Base-by-base conservation (phyloP, 2,888 invertebrate species). In the Agriopis aurantiaria region DNA sequence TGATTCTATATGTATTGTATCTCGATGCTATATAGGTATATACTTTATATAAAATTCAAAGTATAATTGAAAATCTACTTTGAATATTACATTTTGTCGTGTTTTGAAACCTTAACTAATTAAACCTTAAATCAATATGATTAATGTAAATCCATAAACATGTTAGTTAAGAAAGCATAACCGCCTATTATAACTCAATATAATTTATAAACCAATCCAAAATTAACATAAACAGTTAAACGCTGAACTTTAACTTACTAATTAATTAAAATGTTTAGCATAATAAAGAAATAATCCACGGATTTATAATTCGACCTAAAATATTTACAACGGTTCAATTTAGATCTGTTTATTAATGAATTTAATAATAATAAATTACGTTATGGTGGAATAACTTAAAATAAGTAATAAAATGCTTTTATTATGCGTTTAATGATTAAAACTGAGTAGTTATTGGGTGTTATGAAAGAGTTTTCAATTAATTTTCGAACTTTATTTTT, bases 221-320 rank as follows among this genome's bases (percentile, higher is more conserved):
- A 57, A 69, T 69, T 62, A 57, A n/a, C 69, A 69, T 69, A 57
- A 69, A 62, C 69, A 69, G 69, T 65, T 65, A 65, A 52, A 60
- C 46, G 67, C 56, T 57, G 68, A 59, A 65, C 69, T 76, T 74
- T 62, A 68, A 64, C 75, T 73, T 70, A 74, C 76, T 81, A 82
- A 82, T 82, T 82, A 80, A 83, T 65, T 82, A 75, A 77, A 71
- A 78, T 75, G 65, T 79, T 83, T 83, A 77, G 69, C 81, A 84
- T 84, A 80, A 80, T 79, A 81, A 78, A 82, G 80, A 80, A 75
- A 75, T 82, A 80, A 83, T 79, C 78, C 66, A 59, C 23, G 63
- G 75, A 84, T 82, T 82, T 82, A 82, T 79, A 68, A 45, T 56
- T 56, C 49, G 45, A 53, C 65, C 51, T 46, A 40, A 11, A 73